Evolutionary conservation across 1,140 invertebrate genomes (phyloP), one percentile per base, ranked within the genome.

Genomic region (Temnothorax curvispinosus): DNA sequence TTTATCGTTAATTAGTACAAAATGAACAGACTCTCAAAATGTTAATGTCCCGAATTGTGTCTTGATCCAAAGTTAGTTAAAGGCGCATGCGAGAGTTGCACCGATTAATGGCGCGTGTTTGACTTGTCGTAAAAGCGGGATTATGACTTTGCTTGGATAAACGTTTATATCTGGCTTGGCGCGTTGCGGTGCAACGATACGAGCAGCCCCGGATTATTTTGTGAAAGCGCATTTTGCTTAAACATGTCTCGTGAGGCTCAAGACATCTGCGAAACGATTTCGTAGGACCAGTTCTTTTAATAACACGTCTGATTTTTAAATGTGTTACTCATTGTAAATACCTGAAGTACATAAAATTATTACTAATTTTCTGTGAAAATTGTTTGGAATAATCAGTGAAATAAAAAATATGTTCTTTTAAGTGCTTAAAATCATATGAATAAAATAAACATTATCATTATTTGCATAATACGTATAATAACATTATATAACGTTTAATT

Each of bases 61-160:
- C 44, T 13, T 56, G 52, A 72, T 72, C 5, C 8, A 11, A 38
- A 27, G 35, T 47, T 56, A 71, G 35, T 27, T 67, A 44, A 13
- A 60, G 74, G 60, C 32, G 44, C 47, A 21, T 32, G 35, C 32
- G 58, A 62, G 32, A 41, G 13, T 64, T 60, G 72, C 56, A 56
- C 75, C 65, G 72, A 88, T 88, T 86, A 88, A 86, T 64, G 71
- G n/a, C 38, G 74, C 38, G 15, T 56, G 64, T 74, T 82, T 18
- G 65, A 35, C 78, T 88, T 72, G 87, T 72, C 64, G 32, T 88
- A 86, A 88, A 88, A 64, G 13, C 18, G 72, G 52, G 44, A 77
- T 86, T 76, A 88, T 65, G 84, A 65, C 80, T 85, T 67, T 64
- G 71, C 65, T 86, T 38, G 67, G 35, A 78, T 86, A 88, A 88